Percentiles rank a stretch among this genome's conserved stretches.
phyloP scores from a whole-genome alignment of 2,888 invertebrate genomes.

The Eutolmus rufibarbis region DNA sequence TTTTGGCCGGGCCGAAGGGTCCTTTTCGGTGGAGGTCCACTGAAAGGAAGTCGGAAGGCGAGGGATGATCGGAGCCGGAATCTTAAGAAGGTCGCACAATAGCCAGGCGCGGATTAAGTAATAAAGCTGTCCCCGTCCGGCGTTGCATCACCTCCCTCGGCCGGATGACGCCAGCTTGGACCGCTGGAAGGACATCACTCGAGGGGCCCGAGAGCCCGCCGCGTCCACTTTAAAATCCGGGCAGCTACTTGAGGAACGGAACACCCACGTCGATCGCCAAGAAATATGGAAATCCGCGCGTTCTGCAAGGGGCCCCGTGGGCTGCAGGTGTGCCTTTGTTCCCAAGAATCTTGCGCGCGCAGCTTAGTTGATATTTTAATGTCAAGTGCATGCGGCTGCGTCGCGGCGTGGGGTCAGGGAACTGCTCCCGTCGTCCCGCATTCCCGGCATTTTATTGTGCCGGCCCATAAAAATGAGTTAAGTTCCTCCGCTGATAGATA shows the following conservation, averaged over 20 bases:
- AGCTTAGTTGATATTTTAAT: conserved; percentile 36
- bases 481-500: conserved; percentile 18
- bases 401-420: not conserved
- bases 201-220: not conserved
- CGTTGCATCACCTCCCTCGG: not conserved
- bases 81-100: conserved; percentile 6
- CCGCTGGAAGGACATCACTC: not conserved
- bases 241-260: conserved; percentile 33
- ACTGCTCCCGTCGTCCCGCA: not conserved
- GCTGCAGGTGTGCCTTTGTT: conserved; percentile 29
- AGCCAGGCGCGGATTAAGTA: conserved; percentile 30
- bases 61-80: conserved; percentile 21
- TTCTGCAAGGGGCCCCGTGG: not conserved
- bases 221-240: conserved; percentile 28
- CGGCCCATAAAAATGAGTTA: conserved; percentile 20
- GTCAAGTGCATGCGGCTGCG: conserved; percentile 18
- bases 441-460: not conserved
- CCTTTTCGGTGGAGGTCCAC: not conserved
- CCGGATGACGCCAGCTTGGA: not conserved
- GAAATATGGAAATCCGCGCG: conserved; percentile 27
- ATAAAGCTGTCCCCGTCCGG: conserved; percentile 20
- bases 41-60: conserved; percentile 17
- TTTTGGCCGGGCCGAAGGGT: not conserved
- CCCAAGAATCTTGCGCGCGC: not conserved
- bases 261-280: conserved; percentile 26